Evolutionary conservation across 2,797 vertebrate genomes (phyloP), one percentile per base, ranked within the genome.

Genomic region (Mus caroli): DNA sequence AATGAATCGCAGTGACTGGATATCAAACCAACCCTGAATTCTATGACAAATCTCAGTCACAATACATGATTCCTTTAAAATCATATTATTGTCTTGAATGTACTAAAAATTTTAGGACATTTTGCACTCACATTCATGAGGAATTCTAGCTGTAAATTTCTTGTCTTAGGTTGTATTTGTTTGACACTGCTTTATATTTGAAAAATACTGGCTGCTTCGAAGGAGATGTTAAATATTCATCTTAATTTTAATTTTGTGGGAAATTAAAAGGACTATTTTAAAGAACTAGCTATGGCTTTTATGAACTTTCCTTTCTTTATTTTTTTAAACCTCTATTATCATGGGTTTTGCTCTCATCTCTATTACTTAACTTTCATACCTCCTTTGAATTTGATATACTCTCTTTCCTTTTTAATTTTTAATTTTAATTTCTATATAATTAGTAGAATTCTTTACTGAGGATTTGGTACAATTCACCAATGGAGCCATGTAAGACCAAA

Each of bases 391-490:
- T 75, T 46, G 26, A 76, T 15, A 46, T 76, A 76, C 43, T 76
- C 75, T 46, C 75, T 76, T 76, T 46, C 6, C 24, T 76, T 76
- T 76, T 76, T 28, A 46, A 75, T 43, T 40, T 75, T 73, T 73
- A 73, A 76, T 76, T 76, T 46, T 76, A 46, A 31, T 46, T 76
- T 91, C 3, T 85, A 46, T 92, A 50, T 69, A 79, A 69, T 52
- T 26, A 71, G 12, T 76, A 90, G 3, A 82, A 79, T 94, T 88
- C 90, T 20, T 83, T 80, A 20, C 34, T 92, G 83, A 46, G 73
- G 6, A 10, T 80, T 91, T 94, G 40, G 14, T 91, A 84, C 17
- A 54, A 2, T 60, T 91, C 50, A 88, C 28, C n/a, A 88, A 14
- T 60, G 50, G 87, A 96, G 14, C n/a, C 19, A 31, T 85, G 40